Conservation (phyloP, 2,113 vertebrate genomes). For the Mormoops blainvillei region DNA sequence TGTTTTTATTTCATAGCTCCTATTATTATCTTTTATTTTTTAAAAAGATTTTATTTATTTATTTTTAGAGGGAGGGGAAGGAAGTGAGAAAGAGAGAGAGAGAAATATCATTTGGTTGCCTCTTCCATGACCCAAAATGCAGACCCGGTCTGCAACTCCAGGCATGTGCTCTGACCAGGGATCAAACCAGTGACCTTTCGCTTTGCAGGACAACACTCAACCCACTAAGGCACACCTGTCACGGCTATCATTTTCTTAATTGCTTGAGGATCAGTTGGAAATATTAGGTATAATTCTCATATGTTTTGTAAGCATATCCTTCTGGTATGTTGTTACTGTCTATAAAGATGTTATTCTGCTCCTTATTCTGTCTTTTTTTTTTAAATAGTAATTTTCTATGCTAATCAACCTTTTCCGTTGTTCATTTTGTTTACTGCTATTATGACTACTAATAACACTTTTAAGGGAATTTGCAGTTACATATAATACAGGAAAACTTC, state of each 20-base stretch:
- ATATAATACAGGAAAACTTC: neutral
- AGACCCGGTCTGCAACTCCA: too few species aligned
- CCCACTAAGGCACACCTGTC: too few species aligned
- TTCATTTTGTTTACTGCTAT: neutral
- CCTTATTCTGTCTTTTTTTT: neutral
- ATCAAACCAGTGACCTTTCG: too few species aligned
- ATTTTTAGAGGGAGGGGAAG: too few species aligned
- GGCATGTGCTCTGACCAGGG: too few species aligned
- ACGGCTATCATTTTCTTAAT: neutral
- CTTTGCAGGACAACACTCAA: too few species aligned
- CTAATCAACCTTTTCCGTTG: neutral
- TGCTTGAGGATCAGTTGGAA: neutral
- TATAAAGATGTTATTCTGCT: neutral
- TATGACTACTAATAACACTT: neutral
- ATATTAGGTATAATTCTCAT: neutral
- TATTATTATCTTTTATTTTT: neutral
- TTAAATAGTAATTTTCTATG: neutral
- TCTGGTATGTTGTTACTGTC: neutral
- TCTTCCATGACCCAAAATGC: too few species aligned
- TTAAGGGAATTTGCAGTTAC: neutral
- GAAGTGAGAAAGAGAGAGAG: too few species aligned
- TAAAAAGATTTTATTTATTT: too few species aligned
- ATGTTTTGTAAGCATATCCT: neutral
- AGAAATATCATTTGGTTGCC: too few species aligned
- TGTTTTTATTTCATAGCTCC: neutral